phyloP scores from a whole-genome alignment of 2,888 invertebrate genomes.

The Timandra comae region DNA sequence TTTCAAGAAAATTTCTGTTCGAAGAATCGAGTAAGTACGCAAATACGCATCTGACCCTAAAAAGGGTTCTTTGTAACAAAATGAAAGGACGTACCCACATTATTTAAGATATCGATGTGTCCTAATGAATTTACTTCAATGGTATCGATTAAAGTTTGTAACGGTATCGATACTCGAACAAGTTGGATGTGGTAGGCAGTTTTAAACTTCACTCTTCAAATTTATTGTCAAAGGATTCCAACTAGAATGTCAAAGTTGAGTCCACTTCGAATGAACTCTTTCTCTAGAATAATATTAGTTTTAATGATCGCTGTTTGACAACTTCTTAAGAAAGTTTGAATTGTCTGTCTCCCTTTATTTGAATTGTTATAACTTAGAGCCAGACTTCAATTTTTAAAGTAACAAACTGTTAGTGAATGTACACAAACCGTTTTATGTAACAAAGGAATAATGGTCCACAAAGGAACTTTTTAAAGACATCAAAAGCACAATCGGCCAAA shows the following conservation, averaged over 20 bases:
- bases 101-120: too few species aligned
- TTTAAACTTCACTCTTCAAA: constrained; percentile 11
- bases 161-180: constrained; percentile 1
- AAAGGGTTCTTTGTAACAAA: constrained; percentile 6
- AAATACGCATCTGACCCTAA: constrained; percentile 9
- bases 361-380: constrained; percentile 1
- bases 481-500: constrained; percentile 19
- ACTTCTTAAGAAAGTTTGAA: constrained; percentile 18
- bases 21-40: constrained; percentile 21
- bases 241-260: constrained; percentile 19
- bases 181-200: not conserved
- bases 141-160: not conserved
- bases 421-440: constrained; percentile 4
- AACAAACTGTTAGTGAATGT: constrained; percentile 1
- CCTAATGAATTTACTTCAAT: too few species aligned
- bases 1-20: constrained; percentile 31
- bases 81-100: not conserved
- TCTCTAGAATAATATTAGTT: constrained; percentile 21
- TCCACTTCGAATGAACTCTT: constrained; percentile 18
- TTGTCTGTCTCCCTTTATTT: constrained; percentile 13
- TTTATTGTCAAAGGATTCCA: constrained; percentile 9
- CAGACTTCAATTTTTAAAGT: not conserved
- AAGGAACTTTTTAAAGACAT: constrained; percentile 13
- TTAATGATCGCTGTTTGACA: constrained; percentile 24
- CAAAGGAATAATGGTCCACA: too few species aligned